A percentile compares a stretch with the other conserved stretches of the same genome.
Evolutionary conservation across 2,113 vertebrate species (phyloP).

Genomic region (Arizona elegans): DNA sequence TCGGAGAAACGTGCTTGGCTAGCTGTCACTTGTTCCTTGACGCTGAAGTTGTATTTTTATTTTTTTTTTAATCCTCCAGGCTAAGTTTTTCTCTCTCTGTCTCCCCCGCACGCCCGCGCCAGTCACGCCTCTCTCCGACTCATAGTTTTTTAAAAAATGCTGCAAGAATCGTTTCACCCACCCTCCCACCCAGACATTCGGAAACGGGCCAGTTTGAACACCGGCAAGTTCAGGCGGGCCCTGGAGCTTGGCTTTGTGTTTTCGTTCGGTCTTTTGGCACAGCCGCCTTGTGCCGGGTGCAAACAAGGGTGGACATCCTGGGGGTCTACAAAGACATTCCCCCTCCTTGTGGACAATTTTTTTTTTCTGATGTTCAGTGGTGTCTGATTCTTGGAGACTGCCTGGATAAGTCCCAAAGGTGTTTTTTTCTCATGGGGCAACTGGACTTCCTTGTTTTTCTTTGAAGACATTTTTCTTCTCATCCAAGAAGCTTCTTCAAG

Average conservation of each 20-base stretch:
- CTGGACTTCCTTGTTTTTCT: too few species aligned
- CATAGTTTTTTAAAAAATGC: neutral
- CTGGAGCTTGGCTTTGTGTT: neutral
- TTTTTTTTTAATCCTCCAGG: slow-evolving; percentile 50
- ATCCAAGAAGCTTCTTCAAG: too few species aligned
- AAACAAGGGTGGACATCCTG: neutral
- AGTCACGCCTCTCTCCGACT: neutral
- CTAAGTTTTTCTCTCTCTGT: neutral
- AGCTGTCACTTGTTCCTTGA: slow-evolving; percentile 52
- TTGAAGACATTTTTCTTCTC: too few species aligned
- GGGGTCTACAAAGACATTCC: neutral
- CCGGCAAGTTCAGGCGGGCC: slow-evolving; percentile 34
- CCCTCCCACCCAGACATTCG: neutral
- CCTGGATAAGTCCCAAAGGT: neutral
- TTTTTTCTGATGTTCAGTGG: accelerated
- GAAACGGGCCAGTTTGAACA: slow-evolving; percentile 26
- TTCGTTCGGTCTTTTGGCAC: neutral
- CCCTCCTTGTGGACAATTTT: neutral
- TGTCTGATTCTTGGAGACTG: neutral
- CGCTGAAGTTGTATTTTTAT: slow-evolving; percentile 51
- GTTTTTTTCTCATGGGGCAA: too few species aligned
- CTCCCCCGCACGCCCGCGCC: neutral
- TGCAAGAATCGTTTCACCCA: neutral
- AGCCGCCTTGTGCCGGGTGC: neutral
- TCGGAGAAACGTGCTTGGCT: slow-evolving; percentile 19